phyloP scores from a whole-genome alignment of 92 coral and sea anemone genomes.

The Porites lobata region DNA sequence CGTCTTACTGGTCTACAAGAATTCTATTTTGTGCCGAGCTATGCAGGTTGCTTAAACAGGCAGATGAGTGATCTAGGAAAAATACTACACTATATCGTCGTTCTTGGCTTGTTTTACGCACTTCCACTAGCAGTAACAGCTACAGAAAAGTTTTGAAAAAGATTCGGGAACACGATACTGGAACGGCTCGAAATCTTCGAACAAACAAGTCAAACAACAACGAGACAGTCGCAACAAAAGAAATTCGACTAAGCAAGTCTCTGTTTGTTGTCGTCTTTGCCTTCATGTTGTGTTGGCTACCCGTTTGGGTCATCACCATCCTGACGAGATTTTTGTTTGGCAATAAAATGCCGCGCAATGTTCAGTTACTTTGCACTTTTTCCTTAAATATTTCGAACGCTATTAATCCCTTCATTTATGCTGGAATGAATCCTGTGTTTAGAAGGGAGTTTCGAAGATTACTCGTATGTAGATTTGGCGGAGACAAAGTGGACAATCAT shows the following conservation, averaged over 20 bases:
- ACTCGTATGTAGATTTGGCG: background rate
- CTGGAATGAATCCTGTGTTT: conserved; percentile 5
- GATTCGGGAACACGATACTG: background rate
- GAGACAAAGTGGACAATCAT: no score
- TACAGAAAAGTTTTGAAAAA: background rate
- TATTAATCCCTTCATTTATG: background rate
- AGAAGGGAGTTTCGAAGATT: background rate
- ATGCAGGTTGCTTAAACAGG: background rate
- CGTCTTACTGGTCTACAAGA: no score
- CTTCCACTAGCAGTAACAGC: background rate
- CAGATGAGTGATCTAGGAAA: background rate
- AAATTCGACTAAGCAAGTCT: background rate
- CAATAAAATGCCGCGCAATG: background rate
- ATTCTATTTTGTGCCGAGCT: background rate
- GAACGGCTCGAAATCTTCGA: background rate
- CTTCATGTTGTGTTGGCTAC: conserved; percentile 4
- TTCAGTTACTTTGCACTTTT: background rate
- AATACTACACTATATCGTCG: background rate
- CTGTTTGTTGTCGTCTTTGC: conserved; percentile 2
- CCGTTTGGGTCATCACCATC: background rate
- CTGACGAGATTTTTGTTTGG: background rate
- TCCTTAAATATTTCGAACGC: background rate
- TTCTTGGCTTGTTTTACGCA: background rate
- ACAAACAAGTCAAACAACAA: background rate
- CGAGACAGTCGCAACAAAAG: background rate